Evolutionary conservation across 2,888 invertebrate species (phyloP), one percentile per base, ranked within the genome.

Genomic region (Octonoba sinensis): DNA sequence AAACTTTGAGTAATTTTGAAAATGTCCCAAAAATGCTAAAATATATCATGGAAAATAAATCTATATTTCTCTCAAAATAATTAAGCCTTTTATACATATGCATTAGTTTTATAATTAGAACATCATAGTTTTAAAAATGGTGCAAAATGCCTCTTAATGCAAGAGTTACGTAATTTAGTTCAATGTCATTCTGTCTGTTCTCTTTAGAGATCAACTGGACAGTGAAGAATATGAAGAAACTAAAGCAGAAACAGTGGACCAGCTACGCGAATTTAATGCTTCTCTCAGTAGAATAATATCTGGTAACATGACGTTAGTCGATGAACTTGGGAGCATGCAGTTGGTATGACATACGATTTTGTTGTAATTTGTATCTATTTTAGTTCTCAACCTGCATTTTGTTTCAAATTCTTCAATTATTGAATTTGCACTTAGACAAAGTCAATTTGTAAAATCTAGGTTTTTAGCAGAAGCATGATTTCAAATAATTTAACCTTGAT

Each of bases 251-350:
- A 93, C 93, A 0, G 89, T 92, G 86, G 93, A 93, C 83, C 93
- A 93, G 87, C 88, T 93, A 27, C 91, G 91, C 86, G 93, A 93
- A 87, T 91, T 93, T 81, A 91, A 92, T 86, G 90, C 91, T 75
- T 92, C 92, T 66, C 88, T 93, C 47, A 90, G 90, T 69, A 91
- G 91, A 87, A 89, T 93, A 87, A 83, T 82, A 60, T 83, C 85
- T 36, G 93, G 93, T n/a, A 91, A 93, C 87, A 90, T 93, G 85
- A 92, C 93, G 57, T 88, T 93, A 54, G 90, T 93, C 3, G 92
- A 92, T 87, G 89, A 92, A 84, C 87, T 93, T 54, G 91, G 91
- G 84, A 90, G 92, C 15, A 91, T 93, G 89, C 92, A 93, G 87
- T 87, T 92, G 88, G 93, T 92, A 89, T 86, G 89, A 86, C 64